Base-by-base conservation (phyloP, 1,140 invertebrate genomes). In the Zeugodacus cucurbitae region DNA sequence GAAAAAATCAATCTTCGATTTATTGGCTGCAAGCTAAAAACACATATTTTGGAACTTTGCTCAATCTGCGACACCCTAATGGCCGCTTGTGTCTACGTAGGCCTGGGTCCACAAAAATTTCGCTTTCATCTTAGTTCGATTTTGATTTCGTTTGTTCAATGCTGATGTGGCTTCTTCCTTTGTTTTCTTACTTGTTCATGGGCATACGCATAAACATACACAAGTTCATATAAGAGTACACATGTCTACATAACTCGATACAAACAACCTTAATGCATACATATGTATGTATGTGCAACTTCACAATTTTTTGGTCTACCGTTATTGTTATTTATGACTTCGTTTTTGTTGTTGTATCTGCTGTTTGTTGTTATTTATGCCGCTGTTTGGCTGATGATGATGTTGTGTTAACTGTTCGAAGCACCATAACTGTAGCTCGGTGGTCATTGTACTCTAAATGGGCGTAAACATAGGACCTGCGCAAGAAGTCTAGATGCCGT, bases 401-500 rank as follows among this genome's bases (percentile, higher is more conserved):
- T 74, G 70, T 82, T 82, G 37, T 82, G 74, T 82, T 82, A 82
- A 82, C 74, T 82, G 34, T 82, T 48, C 41, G 41, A 54, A 10
- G 70, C 37, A 78, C 37, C 70, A 78, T 78, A 78, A 78, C 70
- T 78, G 70, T 67, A 78, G 70, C 70, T 7, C 44, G 20, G 74
- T 82, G 74, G 74, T 82, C 74, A 82, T 48, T 82, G 74, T 82
- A 82, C 74, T 82, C 44, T 82, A 82, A 82, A 82, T 48, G 74
- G 74, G 37, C 74, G 74, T 82, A 48, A n/a, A 48, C 74, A 48
- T 22, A 48, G 17, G 32, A 22, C 32, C 67, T 37, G 67, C 34
- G 32, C 14, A 41, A 74, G 67, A 82, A 14, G 74, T 48, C 20
- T 20, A n/a, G 7, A 22, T 48, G 34, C n/a, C 74, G 20, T n/a